Conservation (phyloP, 2,113 vertebrate species). For the Pterocles gutturalis region DNA sequence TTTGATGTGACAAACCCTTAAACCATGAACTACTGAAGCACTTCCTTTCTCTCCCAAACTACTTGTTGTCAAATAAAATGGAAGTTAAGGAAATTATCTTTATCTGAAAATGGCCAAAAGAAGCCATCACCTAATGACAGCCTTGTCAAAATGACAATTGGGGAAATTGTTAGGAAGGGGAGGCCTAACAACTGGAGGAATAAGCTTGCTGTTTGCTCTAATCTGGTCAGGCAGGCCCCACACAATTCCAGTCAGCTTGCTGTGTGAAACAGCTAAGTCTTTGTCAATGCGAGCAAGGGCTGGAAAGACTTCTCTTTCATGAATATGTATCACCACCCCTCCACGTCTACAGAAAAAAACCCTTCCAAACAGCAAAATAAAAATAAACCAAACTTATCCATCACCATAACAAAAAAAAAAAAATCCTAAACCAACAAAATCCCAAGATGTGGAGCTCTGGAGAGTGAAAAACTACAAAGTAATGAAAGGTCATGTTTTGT, state of each 20-base stretch:
- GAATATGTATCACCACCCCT: slow-evolving; percentile 81
- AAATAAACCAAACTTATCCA: not conserved
- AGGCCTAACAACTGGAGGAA: slow-evolving; percentile 73
- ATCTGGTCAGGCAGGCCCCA: slow-evolving; percentile 77
- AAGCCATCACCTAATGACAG: slow-evolving; percentile 84
- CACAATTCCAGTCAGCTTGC: slow-evolving; percentile 76
- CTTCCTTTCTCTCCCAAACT: slow-evolving; percentile 79
- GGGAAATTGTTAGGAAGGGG: slow-evolving; percentile 79
- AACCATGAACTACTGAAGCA: slow-evolving; percentile 77
- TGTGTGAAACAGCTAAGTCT: slow-evolving; percentile 81
- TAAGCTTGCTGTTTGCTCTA: slow-evolving; percentile 77
- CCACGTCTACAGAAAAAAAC: slow-evolving; percentile 59
- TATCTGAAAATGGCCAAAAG: slow-evolving; percentile 83
- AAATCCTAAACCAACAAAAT: slow-evolving; percentile 19
- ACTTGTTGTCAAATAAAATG: slow-evolving; percentile 84
- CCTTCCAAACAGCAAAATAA: slow-evolving; percentile 59
- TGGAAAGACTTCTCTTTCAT: slow-evolving; percentile 76
- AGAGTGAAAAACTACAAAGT: slow-evolving; percentile 25
- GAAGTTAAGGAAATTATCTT: slow-evolving; percentile 85
- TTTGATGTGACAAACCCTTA: slow-evolving; percentile 84
- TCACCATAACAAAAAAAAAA: not conserved
- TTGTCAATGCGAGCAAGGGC: slow-evolving; percentile 75
- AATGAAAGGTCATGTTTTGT: slow-evolving; percentile 38
- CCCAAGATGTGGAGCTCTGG: not conserved
- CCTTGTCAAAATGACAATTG: slow-evolving; percentile 83